Conservation (phyloP, 2,888 invertebrate genomes). For the Eupithecia subfuscata region DNA sequence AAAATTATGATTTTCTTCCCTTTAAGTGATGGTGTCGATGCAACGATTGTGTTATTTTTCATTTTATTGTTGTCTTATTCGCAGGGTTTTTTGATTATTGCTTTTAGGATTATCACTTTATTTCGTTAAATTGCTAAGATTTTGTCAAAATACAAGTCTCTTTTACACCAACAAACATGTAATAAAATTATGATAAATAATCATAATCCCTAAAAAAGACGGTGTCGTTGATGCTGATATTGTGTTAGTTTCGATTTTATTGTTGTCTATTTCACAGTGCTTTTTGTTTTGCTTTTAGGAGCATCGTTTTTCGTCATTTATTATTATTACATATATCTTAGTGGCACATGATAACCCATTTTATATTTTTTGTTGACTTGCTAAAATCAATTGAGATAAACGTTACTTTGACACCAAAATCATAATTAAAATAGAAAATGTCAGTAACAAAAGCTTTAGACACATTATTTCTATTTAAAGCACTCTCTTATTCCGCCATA, state of each 20-base stretch:
- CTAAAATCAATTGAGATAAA: not conserved
- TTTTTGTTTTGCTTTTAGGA: not conserved
- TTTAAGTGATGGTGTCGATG: slow-evolving; percentile 46
- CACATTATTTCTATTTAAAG: slow-evolving; percentile 10
- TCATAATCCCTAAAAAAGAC: not conserved
- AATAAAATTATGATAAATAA: not conserved
- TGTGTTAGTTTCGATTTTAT: not conserved
- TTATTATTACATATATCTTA: too few relatives aligned
- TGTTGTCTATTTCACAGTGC: not conserved
- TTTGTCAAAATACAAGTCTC: not conserved
- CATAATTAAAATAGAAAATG: not conserved
- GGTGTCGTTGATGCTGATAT: not conserved
- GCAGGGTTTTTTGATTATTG: not conserved
- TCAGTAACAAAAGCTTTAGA: not conserved
- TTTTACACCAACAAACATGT: not conserved
- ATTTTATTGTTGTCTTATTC: slow-evolving; percentile 10
- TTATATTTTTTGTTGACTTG: not conserved
- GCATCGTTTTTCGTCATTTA: not conserved
- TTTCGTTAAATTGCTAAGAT: not conserved
- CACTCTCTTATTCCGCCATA: not conserved
- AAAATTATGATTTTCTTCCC: slow-evolving; percentile 62
- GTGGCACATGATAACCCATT: not conserved
- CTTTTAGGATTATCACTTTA: not conserved
- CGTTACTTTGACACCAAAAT: not conserved
- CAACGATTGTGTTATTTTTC: slow-evolving; percentile 20